phyloP scores from a whole-genome alignment of 2,888 invertebrate genomes.

The Pheosia gnoma region DNA sequence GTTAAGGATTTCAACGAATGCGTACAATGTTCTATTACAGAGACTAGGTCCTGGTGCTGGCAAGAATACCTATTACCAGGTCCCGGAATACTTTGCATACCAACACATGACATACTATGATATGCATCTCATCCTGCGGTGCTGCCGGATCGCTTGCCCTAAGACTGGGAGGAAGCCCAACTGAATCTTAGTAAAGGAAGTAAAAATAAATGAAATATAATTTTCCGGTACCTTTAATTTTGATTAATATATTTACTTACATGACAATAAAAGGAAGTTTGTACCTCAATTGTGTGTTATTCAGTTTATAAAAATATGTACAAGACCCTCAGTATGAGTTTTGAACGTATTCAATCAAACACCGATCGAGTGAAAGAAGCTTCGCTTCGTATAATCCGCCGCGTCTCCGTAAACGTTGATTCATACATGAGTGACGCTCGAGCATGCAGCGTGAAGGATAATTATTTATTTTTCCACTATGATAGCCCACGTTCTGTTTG shows the following conservation, averaged over 20 bases:
- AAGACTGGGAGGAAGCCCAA: conserved; percentile 50
- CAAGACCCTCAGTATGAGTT: no score
- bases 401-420: no score
- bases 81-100: conserved; percentile 70
- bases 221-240: background rate
- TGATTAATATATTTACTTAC: background rate
- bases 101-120: conserved; percentile 72
- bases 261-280: background rate
- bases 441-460: background rate
- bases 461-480: background rate
- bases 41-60: conserved; percentile 58
- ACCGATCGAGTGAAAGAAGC: no score
- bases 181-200: conserved; percentile 5
- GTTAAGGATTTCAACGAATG: conserved; percentile 1
- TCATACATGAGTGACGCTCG: no score
- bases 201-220: background rate
- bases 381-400: no score
- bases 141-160: conserved; percentile 45
- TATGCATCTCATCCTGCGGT: conserved; percentile 50
- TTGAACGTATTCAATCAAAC: no score
- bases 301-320: no score
- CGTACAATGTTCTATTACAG: conserved; percentile 39
- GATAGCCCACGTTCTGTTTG: background rate
- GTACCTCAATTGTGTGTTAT: no score
- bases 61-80: conserved; percentile 54